Base-by-base conservation (phyloP, 2,888 invertebrate genomes). In the Meliscaeva auricollis region DNA sequence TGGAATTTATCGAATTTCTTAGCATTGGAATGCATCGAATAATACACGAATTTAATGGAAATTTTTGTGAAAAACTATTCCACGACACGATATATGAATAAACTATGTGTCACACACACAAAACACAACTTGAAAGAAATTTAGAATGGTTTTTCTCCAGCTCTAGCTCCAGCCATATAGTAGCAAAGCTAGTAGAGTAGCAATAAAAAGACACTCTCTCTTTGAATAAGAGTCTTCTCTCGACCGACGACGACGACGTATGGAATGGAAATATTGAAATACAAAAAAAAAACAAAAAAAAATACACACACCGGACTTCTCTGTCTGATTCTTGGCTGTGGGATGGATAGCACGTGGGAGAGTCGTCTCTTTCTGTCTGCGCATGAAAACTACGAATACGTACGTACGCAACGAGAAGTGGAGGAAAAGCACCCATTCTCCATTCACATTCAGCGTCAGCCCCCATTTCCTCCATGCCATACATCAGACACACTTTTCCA, bases 121-220 rank as follows among this genome's bases (percentile, higher is more conserved):
- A 76, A 76, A 73, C 76, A 85, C 85, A 81, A 81, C 68, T 75
- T 73, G 62, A 81, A 76, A 76, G 79, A 69, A 83, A 58, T 46
- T 75, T 78, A 76, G 80, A 85, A 76, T 85, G 80, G 72, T 73
- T 85, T 80, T 85, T 76, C 76, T 85, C 85, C 85, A 85, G 84
- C 68, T 66, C 6, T 35, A 35, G 7, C 7, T 6, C 6, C 9
- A 38, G 38, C 13, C 9, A 11, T 38, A 56, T 73, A 68, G 48
- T 56, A 75, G 75, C 70, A 62, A 68, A 72, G 64, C 50, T 52
- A 70, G 15, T 56, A 54, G 46, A 79, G 80, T 60, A 66, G 46
- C 68, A 76, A 75, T 80, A 72, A 73, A n/a, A 64, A 64, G 44
- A 30, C 30, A 32, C 64, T 48, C 46, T 64, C 44, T 46, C 46